Conservation (phyloP, 2,888 invertebrate species). For the Amblyteles armatorius region DNA sequence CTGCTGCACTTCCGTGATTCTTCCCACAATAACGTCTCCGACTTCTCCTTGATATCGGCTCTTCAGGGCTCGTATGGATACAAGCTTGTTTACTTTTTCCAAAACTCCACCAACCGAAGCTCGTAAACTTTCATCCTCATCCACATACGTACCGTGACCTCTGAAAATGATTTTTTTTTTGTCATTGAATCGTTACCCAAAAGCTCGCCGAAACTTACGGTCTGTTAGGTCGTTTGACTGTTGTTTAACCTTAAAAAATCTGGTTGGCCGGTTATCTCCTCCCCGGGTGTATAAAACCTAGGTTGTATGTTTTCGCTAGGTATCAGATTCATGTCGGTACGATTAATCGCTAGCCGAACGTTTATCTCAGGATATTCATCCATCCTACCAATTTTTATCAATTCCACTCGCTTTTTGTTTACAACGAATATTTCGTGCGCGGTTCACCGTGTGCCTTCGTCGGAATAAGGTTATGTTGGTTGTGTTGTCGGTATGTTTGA, state of each 20-base stretch:
- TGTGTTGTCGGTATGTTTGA: neutral
- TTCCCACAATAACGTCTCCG: constrained; percentile 98
- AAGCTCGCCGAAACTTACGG: neutral
- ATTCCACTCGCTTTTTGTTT: neutral
- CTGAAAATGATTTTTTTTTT: constrained; percentile 85
- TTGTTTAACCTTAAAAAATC: constrained; percentile 91
- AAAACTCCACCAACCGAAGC: constrained; percentile 98
- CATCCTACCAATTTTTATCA: constrained; percentile 62
- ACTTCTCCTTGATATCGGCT: constrained; percentile 97
- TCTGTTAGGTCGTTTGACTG: neutral
- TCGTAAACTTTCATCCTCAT: constrained; percentile 92
- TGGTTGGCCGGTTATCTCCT: constrained; percentile 92
- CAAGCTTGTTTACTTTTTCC: constrained; percentile 97
- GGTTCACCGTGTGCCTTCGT: neutral
- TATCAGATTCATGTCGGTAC: constrained; percentile 78
- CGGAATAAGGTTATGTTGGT: neutral
- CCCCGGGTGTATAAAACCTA: constrained; percentile 93
- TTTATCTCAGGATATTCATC: constrained; percentile 73
- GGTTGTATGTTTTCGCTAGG: constrained; percentile 87
- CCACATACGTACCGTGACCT: constrained; percentile 98
- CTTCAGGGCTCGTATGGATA: constrained; percentile 96
- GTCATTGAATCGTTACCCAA: neutral
- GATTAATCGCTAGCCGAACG: constrained; percentile 78
- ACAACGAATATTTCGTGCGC: neutral
- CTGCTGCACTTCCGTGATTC: constrained; percentile 97